Evolutionary conservation across 1,140 invertebrate genomes (phyloP), one percentile per base, ranked within the genome.

Genomic region (Drosophila kohkoa): DNA sequence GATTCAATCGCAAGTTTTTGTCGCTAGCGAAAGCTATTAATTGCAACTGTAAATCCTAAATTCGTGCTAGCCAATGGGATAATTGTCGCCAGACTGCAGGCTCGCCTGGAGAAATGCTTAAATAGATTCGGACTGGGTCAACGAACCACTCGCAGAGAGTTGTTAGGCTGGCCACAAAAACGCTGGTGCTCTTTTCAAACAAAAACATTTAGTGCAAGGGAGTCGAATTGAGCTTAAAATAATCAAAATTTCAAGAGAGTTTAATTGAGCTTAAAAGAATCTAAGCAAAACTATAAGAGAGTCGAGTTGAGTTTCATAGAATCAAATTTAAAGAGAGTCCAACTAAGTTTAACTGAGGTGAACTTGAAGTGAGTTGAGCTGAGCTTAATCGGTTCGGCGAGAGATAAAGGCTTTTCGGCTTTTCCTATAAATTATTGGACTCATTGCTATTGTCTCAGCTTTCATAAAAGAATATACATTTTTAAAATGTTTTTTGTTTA

Each of bases 111-210:
- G 75, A 81, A 75, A 65, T 75, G 62, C 63, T 62, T 54, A 55
- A 62, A 65, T 52, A 62, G 57, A 64, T 65, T 69, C 62, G 65
- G 80, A 46, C 57, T 79, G 76, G 85, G 83, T 88, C 83, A 88
- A 89, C 82, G 83, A 89, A 88, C 83, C 77, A 54, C 75, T 81
- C 62, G 55, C 60, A 67, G 57, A 67, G 63, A 74, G 64, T 60
- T 54, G 35, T 38, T 63, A 68, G 59, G 30, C 28, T 25, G 38
- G 45, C 13, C 1, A 15, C 51, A 3, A 32, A 30, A 30, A 32
- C n/a, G 1, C 11, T 13, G 5, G 0, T 8, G 1, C 52, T 55
- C 52, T 55, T 35, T 38, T 5, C 51, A 72, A 65, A 64, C 51
- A 71, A 65, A 45, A 20, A 66, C 54, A 66, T 52, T 58, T 13